Percentiles rank a stretch among this genome's conserved stretches.
Conservation (phyloP, 23 tunicate genomes). For the Aplidium turbinatum region DNA sequence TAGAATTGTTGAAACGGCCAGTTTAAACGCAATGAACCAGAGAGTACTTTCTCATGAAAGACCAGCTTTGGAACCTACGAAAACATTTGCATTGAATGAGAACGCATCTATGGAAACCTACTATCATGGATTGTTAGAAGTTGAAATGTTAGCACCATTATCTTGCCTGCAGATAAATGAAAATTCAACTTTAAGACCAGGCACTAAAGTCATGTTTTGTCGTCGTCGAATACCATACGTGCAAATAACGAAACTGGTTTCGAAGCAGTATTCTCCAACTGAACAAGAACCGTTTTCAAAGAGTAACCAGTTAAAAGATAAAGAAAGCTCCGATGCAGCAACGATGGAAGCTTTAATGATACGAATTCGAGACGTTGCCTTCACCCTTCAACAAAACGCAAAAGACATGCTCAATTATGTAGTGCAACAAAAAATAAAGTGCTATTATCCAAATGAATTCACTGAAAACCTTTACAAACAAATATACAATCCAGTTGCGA, state of each 20-base stretch:
- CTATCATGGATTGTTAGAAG: conserved; percentile 36
- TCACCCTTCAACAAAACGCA: not conserved
- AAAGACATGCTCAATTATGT: not conserved
- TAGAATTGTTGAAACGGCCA: too few relatives aligned
- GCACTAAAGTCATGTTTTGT: not conserved
- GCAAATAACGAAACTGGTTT: too few relatives aligned
- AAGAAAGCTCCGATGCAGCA: too few relatives aligned
- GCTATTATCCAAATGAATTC: conserved; percentile 20
- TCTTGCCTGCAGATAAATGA: not conserved
- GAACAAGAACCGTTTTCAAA: not conserved
- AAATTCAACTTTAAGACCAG: too few relatives aligned
- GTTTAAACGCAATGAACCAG: too few relatives aligned
- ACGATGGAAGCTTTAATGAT: not conserved
- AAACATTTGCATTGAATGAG: too few relatives aligned
- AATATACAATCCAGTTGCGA: conserved; percentile 14
- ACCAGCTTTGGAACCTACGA: too few relatives aligned
- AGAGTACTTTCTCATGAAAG: too few relatives aligned
- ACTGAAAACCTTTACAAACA: conserved; percentile 9
- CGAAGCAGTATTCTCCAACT: not conserved
- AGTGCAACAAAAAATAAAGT: not conserved
- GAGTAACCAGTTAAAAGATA: too few relatives aligned
- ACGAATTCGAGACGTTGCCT: conserved; percentile 23
- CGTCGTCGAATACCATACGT: conserved; percentile 25
- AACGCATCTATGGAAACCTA: conserved; percentile 26
- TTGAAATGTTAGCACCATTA: conserved; percentile 19